Evolutionary conservation across 2,888 invertebrate species (phyloP), one percentile per base, ranked within the genome.

Genomic region (Trichacis sp.): DNA sequence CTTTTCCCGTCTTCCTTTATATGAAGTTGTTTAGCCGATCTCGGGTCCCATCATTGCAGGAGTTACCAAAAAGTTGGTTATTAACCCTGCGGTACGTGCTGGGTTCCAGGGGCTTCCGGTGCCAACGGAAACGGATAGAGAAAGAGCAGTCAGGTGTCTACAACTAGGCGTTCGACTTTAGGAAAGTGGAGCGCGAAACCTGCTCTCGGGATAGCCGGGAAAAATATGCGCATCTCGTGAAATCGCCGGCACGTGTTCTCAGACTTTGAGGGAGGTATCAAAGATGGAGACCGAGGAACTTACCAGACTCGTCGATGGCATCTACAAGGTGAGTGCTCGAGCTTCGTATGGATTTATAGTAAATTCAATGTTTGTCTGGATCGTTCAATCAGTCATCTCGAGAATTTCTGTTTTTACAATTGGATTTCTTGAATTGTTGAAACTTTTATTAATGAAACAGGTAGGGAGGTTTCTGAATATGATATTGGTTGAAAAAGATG

Each of bases 221-320:
- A 77, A 78, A 79, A 77, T 79, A 81, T 81, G 80, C 76, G 72
- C 76, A 77, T 74, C 70, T 75, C 74, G 79, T 78, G 76, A 81
- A 80, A 75, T 70, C 73, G 68, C 64, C 64, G 46, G 51, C 66
- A 66, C 65, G 72, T 72, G 71, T 73, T 72, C 64, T 70, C 50
- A 71, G 68, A 64, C 67, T 72, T 62, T 68, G 64, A 62, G 55
- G 68, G 68, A 69, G 71, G 70, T 56, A 47, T 59, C 56, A 77
- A 73, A 73, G n/a, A 89, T 93, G 92, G 94, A 95, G 88, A 93
- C 94, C 78, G 94, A 95, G 85, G 94, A 94, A 87, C 91, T 94
- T 77, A 94, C 93, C 82, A 94, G 93, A 87, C 91, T 94, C 78
- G 94, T 94, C 79, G 94, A 95, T 86, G 93, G 93, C 79, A 94